These are phyloP conservation scores for Podarcis lilfordi DNA, from an alignment of 2,797 vertebrate genomes.

Conservation along the genomic window DNA sequence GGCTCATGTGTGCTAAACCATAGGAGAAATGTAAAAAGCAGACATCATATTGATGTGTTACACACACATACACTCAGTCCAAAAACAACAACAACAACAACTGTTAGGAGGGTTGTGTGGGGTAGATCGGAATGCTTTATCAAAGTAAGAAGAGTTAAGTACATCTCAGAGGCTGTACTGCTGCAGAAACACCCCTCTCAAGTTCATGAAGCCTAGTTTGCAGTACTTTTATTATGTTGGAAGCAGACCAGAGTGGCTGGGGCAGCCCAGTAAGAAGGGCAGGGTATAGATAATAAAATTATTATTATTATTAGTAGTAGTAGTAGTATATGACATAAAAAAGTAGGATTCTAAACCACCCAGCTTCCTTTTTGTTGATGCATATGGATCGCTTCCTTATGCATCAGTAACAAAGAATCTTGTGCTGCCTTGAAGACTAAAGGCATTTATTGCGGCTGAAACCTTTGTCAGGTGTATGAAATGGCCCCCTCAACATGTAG, in stretches of 20 bases:
- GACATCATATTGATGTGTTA: not conserved
- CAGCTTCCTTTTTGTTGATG: too few species aligned
- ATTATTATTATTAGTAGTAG: too few species aligned
- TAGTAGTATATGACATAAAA: too few species aligned
- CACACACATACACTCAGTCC: not conserved
- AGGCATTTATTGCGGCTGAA: not conserved
- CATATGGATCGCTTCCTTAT: not conserved
- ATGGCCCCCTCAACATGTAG: not conserved
- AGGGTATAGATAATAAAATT: too few species aligned
- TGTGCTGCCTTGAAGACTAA: not conserved
- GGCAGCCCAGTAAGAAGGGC: too few species aligned
- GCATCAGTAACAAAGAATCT: not conserved
- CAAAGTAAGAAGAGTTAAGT: not conserved
- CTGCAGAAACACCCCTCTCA: not conserved
- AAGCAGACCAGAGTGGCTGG: too few species aligned
- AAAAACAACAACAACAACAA: not conserved
- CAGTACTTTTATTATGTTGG: too few species aligned
- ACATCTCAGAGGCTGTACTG: too few species aligned
- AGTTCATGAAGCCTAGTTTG: too few species aligned
- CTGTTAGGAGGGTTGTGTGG: too few species aligned
- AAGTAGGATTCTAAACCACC: too few species aligned
- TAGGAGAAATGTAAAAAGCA: not conserved
- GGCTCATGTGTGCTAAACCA: not conserved
- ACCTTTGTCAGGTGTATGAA: not conserved
- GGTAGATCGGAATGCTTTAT: too few species aligned